Conservation (phyloP, 2,113 vertebrate genomes). For the Neolamprologus toae region DNA sequence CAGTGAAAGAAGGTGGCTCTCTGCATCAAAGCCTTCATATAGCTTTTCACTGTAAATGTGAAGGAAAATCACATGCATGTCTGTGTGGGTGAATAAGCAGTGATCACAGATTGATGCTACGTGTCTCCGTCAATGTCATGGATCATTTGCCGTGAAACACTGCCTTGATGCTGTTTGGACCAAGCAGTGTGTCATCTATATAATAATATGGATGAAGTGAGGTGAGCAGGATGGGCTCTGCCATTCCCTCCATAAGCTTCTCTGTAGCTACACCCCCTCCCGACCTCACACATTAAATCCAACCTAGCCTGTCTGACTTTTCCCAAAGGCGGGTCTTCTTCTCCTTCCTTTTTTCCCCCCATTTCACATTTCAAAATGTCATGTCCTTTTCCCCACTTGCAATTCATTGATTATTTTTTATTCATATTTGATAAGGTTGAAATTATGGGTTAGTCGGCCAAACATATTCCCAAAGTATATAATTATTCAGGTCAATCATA, state of each 20-base stretch:
- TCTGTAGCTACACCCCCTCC: not conserved
- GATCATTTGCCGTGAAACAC: constrained; percentile 42
- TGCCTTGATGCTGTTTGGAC: constrained; percentile 33
- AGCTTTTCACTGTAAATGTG: not conserved
- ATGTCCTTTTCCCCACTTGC: not conserved
- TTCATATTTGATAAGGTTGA: not conserved
- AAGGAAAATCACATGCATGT: not conserved
- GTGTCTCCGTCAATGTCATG: constrained; percentile 18
- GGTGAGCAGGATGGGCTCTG: not conserved
- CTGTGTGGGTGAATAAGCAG: not conserved
- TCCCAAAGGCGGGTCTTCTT: not conserved
- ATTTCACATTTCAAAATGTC: not conserved
- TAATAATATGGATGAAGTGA: constrained; percentile 28
- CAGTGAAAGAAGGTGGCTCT: not conserved
- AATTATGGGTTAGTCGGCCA: not conserved
- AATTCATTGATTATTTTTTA: not conserved
- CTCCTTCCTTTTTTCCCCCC: accelerated
- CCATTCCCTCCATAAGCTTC: not conserved
- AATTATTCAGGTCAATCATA: not conserved
- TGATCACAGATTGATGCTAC: constrained; percentile 34
- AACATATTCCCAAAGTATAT: not conserved
- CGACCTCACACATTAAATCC: not conserved
- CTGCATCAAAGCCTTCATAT: not conserved
- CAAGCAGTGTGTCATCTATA: constrained; percentile 6
- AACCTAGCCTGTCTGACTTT: not conserved